A percentile compares a stretch with the other conserved stretches of the same genome.
phyloP scores from a whole-genome alignment of 1,140 invertebrate genomes.

The Drosophila bocki region DNA sequence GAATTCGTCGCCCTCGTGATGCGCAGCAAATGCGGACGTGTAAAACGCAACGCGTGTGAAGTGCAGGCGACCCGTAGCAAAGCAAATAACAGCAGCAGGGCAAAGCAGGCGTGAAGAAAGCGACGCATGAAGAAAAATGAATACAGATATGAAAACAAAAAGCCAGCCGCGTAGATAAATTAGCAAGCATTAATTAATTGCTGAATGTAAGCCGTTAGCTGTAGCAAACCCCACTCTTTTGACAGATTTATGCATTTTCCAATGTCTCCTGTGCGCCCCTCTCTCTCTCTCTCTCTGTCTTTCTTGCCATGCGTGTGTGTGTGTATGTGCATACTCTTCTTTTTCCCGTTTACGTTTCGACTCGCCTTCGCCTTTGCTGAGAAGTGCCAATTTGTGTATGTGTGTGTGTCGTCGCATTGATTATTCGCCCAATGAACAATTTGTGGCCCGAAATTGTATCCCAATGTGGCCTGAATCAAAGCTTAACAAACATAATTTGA shows the following conservation, averaged over 20 bases:
- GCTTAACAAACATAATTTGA: slow-evolving; percentile 8
- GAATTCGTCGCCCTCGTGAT: slow-evolving; percentile 36
- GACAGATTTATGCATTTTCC: slow-evolving; percentile 50
- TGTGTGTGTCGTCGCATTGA: slow-evolving; percentile 23
- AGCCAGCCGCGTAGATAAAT: slow-evolving; percentile 59
- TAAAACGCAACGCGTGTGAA: slow-evolving; percentile 65
- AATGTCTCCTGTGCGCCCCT: slow-evolving; percentile 35
- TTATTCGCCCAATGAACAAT: slow-evolving; percentile 17
- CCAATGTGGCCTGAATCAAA: neutral
- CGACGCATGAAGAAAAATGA: slow-evolving; percentile 53
- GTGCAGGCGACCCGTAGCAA: slow-evolving; percentile 58
- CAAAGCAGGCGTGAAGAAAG: slow-evolving; percentile 45
- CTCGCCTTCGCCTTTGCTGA: slow-evolving; percentile 11
- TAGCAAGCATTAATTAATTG: slow-evolving; percentile 64
- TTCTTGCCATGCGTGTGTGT: slow-evolving; percentile 26
- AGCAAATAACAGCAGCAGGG: slow-evolving; percentile 56
- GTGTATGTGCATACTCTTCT: slow-evolving; percentile 45
- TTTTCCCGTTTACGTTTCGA: slow-evolving; percentile 41
- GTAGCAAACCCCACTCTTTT: slow-evolving; percentile 35
- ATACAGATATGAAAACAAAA: slow-evolving; percentile 50
- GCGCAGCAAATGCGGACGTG: slow-evolving; percentile 42
- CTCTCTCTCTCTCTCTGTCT: slow-evolving; percentile 34
- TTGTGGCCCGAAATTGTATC: slow-evolving; percentile 6
- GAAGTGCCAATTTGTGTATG: slow-evolving; percentile 22
- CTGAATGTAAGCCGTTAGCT: slow-evolving; percentile 64